Base-by-base conservation (phyloP, 2,888 invertebrate genomes). In the Agonopterix alstromeriana region DNA sequence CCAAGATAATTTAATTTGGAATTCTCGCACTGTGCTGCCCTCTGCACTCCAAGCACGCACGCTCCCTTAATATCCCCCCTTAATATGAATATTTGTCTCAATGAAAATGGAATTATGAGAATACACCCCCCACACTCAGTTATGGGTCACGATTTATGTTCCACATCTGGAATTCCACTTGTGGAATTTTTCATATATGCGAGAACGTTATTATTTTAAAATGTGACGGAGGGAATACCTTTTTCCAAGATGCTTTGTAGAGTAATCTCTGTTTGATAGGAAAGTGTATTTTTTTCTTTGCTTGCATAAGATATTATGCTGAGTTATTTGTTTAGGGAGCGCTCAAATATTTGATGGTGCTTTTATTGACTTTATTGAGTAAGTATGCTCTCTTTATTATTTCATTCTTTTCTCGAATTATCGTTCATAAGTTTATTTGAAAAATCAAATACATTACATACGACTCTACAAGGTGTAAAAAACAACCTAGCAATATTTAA, bases 41-140 rank as follows among this genome's bases (percentile, higher is more conserved):
- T 66, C 65, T 67, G 66, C 62, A 73, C 67, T 63, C 71, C 51
- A 59, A 54, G 69, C 75, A 78, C 73, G 76, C 79, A 77, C 79
- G 65, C 68, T 58, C 53, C 58, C 62, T 64, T 77, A 75, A 77
- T 75, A 77, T 67, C 65, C 73, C 65, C 58, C 63, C 57, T 54
- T 79, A 77, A 77, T 81, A 81, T 77, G 82, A 77, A 82, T 84
- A 86, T 87, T 87, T 84, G 86, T 86, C 83, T 85, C 85, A 85
- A 85, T 84, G 82, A 82, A 85, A 85, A 81, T 67, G 74, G 77
- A 82, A 84, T 85, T 85, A 85, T 73, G 80, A 73, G 63, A 66
- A 69, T 71, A 73, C 73, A 72, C 73, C 76, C 76, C 17, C 56
- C 50, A 48, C 63, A 51, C 51, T 42, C 52, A 52, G 63, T 70